A percentile compares a stretch with the other conserved stretches of the same genome.
Evolutionary conservation across 2,888 invertebrate species (phyloP).

Genomic region (Torymus auratus): DNA sequence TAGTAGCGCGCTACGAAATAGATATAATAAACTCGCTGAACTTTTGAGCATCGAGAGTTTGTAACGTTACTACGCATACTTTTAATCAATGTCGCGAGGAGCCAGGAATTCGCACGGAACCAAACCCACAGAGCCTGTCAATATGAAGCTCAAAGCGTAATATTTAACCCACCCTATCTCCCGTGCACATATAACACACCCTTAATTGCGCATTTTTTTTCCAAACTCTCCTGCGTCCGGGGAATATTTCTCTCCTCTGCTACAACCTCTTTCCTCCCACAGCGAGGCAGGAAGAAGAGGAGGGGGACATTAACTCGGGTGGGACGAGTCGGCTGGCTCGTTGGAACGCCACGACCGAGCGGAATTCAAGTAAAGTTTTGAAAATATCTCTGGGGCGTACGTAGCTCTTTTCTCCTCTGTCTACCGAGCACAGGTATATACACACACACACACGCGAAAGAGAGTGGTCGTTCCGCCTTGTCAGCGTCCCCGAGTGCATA

Average conservation of each 20-base stretch:
- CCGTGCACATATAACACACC: too few relatives aligned
- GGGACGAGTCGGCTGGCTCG: not conserved
- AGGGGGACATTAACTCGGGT: conserved; percentile 33
- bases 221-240: not conserved
- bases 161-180: too few relatives aligned
- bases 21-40: too few relatives aligned
- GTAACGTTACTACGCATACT: too few relatives aligned
- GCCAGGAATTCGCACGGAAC: too few relatives aligned
- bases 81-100: too few relatives aligned
- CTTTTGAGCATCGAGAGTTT: too few relatives aligned
- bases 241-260: conserved; percentile 29
- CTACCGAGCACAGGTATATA: conserved; percentile 12
- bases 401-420: not conserved
- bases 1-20: too few relatives aligned
- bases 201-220: not conserved
- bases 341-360: conserved; percentile 44
- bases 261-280: too few relatives aligned
- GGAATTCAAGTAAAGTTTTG: conserved; percentile 52
- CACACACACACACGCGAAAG: not conserved
- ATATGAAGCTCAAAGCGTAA: too few relatives aligned
- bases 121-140: too few relatives aligned
- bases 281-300: too few relatives aligned
- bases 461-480: conserved; percentile 29
- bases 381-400: conserved; percentile 51
- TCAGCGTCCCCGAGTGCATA: conserved; percentile 31